Conservation (phyloP, 2,888 invertebrate genomes). For the Molorchus minor region DNA sequence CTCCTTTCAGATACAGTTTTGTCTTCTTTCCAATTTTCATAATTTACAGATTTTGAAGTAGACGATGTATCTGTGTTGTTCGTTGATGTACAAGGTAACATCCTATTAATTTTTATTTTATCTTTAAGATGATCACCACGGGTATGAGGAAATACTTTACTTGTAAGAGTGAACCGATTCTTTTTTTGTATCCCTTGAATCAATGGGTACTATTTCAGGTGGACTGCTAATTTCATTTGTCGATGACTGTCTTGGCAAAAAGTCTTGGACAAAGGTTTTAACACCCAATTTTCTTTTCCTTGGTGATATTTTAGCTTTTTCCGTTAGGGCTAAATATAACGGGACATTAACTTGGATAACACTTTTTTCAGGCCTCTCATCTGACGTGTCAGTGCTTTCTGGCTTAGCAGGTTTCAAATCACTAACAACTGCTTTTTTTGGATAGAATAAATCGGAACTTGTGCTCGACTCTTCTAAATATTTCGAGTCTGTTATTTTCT, state of each 20-base stretch:
- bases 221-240: slow-evolving; percentile 20
- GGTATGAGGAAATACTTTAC: slow-evolving; percentile 29
- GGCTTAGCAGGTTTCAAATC: not conserved
- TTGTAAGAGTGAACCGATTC: slow-evolving; percentile 34
- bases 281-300: slow-evolving; percentile 27
- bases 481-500: slow-evolving; percentile 68
- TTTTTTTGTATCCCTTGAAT: slow-evolving; percentile 29
- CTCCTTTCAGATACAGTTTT: slow-evolving; percentile 64
- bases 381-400: slow-evolving; percentile 29
- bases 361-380: slow-evolving; percentile 11
- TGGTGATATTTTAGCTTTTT: slow-evolving; percentile 17
- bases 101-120: not conserved
- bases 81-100: not conserved
- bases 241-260: slow-evolving; percentile 25
- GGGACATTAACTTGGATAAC: slow-evolving; percentile 56
- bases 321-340: slow-evolving; percentile 57
- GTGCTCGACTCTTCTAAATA: slow-evolving; percentile 69
- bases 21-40: slow-evolving; percentile 62
- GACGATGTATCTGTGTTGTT: no score
- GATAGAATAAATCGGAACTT: slow-evolving; percentile 64
- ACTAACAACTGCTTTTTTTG: slow-evolving; percentile 48
- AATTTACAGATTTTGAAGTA: slow-evolving; percentile 31
- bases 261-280: slow-evolving; percentile 39
- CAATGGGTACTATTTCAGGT: slow-evolving; percentile 26
- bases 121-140: not conserved